Conservation (phyloP, 2,797 vertebrate species). For the Cossypha heuglini region DNA sequence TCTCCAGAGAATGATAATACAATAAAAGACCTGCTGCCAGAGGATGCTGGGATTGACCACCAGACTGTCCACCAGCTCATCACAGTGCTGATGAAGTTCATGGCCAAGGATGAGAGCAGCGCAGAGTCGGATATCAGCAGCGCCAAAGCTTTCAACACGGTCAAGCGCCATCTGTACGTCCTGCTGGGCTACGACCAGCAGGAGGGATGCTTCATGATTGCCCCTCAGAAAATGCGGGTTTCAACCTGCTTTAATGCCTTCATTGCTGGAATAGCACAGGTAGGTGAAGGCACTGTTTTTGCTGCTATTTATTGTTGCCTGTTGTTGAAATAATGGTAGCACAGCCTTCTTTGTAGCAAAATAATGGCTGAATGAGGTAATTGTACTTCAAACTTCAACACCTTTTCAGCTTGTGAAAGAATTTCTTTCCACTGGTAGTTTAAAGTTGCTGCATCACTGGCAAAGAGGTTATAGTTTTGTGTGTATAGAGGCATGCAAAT, state of each 20-base stretch:
- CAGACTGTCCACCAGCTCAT: constrained; percentile 98
- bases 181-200: constrained; percentile 95
- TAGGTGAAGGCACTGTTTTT: constrained; percentile 70
- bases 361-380: background rate
- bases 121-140: constrained; percentile 95
- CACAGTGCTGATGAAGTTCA: constrained; percentile 98
- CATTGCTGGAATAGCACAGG: constrained; percentile 96
- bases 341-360: background rate
- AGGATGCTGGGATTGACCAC: constrained; percentile 95
- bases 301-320: background rate
- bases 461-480: background rate
- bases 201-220: constrained; percentile 99
- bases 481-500: accelerated
- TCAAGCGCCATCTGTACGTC: constrained; percentile 95
- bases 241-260: constrained; percentile 98
- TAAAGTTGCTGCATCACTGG: background rate
- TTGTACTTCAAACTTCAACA: background rate
- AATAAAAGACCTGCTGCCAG: constrained; percentile 93
- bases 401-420: background rate
- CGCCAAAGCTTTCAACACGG: constrained; percentile 97
- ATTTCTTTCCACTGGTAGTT: background rate
- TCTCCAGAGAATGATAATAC: constrained; percentile 89
- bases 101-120: constrained; percentile 97
- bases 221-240: constrained; percentile 96
- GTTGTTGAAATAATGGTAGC: background rate